Conservation (phyloP, 2,113 vertebrate genomes). For the Hiodon tergisus region DNA sequence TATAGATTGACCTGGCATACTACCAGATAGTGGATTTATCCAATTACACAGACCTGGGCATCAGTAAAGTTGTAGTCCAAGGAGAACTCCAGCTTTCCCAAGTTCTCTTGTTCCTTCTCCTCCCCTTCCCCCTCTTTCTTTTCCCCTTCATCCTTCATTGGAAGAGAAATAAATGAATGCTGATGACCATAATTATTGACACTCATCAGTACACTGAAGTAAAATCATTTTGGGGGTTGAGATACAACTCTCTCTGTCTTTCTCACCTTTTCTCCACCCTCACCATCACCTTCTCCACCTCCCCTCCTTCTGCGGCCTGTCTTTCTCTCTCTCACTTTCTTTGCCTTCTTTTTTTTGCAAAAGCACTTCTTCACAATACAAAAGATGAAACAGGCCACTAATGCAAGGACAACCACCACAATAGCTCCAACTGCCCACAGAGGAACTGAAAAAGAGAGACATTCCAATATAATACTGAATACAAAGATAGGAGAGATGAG, state of each 20-base stretch:
- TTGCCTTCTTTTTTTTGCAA: slow-evolving; percentile 70
- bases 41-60: slow-evolving; percentile 56
- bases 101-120: slow-evolving; percentile 66
- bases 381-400: slow-evolving; percentile 68
- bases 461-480: background rate
- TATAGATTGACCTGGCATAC: too few species aligned
- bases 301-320: slow-evolving; percentile 57
- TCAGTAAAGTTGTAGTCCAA: slow-evolving; percentile 84
- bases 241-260: background rate
- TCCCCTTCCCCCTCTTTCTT: slow-evolving; percentile 65
- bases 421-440: slow-evolving; percentile 77
- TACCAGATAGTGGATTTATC: too few species aligned
- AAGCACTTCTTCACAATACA: slow-evolving; percentile 73
- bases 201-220: background rate
- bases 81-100: slow-evolving; percentile 78
- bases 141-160: slow-evolving; percentile 63
- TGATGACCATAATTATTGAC: background rate
- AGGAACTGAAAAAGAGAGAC: slow-evolving; percentile 58
- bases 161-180: background rate
- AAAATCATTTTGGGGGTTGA: too few species aligned
- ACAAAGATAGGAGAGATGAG: background rate
- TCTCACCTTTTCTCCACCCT: slow-evolving; percentile 49
- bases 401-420: slow-evolving; percentile 60
- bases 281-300: slow-evolving; percentile 46
- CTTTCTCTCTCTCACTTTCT: slow-evolving; percentile 74